Evolutionary conservation across 2,888 invertebrate genomes (phyloP).

Genomic region (Plusia festucae): DNA sequence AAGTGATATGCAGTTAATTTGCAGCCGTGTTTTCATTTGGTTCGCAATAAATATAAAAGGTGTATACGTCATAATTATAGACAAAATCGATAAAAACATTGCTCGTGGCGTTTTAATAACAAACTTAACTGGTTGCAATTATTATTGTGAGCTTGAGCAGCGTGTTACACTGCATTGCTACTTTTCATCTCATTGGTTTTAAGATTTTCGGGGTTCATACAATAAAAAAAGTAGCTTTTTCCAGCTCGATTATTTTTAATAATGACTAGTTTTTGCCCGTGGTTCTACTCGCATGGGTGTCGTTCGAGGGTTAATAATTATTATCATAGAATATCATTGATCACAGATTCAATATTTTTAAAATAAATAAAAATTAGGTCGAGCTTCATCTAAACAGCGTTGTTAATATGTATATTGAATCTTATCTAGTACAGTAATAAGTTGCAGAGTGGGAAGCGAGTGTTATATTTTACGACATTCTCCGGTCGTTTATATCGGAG

Average conservation of each 20-base stretch:
- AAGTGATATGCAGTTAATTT: slow-evolving; percentile 16
- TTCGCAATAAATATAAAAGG: neutral
- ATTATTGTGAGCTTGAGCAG: neutral
- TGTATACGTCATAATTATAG: neutral
- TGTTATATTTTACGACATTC: neutral
- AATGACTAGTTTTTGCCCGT: too few species aligned
- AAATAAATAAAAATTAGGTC: too few species aligned
- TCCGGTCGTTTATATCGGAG: neutral
- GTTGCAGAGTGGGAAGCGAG: neutral
- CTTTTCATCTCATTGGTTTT: neutral
- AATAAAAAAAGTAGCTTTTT: too few species aligned
- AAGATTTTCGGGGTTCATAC: too few species aligned
- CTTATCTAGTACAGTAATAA: neutral
- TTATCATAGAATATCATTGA: too few species aligned
- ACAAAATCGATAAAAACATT: neutral
- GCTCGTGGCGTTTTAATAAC: neutral
- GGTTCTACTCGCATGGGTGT: too few species aligned
- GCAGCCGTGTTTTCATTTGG: slow-evolving; percentile 3
- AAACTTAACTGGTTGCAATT: neutral
- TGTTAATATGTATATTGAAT: neutral
- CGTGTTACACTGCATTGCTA: neutral
- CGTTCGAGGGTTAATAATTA: too few species aligned
- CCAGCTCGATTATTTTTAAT: too few species aligned
- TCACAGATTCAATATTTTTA: too few species aligned
- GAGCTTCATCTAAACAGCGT: too few species aligned